Conservation (phyloP, 2,888 invertebrate genomes). For the Leptarthrus brevirostris region DNA sequence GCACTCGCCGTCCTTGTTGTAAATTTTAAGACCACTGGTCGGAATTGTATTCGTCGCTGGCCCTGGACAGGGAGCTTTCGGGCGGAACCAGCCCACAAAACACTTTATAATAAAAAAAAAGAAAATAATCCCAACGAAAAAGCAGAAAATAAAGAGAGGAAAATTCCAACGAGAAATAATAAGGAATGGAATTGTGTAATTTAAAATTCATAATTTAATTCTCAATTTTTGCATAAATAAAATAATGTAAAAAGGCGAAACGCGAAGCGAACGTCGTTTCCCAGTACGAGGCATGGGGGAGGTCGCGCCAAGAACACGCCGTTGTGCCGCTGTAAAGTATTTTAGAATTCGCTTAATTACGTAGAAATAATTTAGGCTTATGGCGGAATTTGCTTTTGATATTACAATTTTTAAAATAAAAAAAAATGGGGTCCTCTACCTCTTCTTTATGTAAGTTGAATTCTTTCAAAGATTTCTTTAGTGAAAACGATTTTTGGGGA, state of each 20-base stretch:
- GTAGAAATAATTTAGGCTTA: slow-evolving; percentile 42
- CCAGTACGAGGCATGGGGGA: neutral
- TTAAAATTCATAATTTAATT: slow-evolving; percentile 50
- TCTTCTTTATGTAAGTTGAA: no score
- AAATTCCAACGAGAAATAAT: slow-evolving; percentile 34
- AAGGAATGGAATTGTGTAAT: slow-evolving; percentile 49
- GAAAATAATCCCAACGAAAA: slow-evolving; percentile 10
- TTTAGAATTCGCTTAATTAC: slow-evolving; percentile 46
- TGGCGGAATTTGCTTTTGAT: slow-evolving; percentile 36
- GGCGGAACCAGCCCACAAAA: slow-evolving; percentile 37
- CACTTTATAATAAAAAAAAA: slow-evolving; percentile 40
- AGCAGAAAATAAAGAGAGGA: slow-evolving; percentile 35
- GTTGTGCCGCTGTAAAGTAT: slow-evolving; percentile 1
- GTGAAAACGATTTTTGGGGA: no score
- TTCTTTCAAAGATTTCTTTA: no score
- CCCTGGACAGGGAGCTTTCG: slow-evolving; percentile 15
- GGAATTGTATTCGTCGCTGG: neutral
- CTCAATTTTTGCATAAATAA: slow-evolving; percentile 50
- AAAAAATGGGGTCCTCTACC: no score
- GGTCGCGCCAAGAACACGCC: neutral
- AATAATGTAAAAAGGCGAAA: slow-evolving; percentile 44
- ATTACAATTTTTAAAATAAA: no score
- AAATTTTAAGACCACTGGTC: slow-evolving; percentile 24
- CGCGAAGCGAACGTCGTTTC: slow-evolving; percentile 13
- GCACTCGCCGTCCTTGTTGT: slow-evolving; percentile 35